Base-by-base conservation (phyloP, 1,140 invertebrate genomes). In the Bombus balteatus region DNA sequence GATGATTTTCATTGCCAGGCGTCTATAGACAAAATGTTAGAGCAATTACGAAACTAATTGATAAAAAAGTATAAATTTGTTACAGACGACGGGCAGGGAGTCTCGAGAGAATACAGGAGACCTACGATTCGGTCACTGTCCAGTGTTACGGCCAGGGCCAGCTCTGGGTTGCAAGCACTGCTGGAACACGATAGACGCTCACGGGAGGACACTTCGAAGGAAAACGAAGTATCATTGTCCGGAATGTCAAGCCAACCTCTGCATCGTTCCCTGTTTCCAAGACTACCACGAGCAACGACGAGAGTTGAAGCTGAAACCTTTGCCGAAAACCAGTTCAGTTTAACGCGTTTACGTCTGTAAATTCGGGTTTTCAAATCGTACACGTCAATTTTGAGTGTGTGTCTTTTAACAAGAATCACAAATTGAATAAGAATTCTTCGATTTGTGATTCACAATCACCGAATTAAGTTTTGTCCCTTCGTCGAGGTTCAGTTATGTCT, bases 171-270 rank as follows among this genome's bases (percentile, higher is more conserved):
- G 97, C 94, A 98, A 98, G 95, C 98, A 97, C 92, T 98, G 98
- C 94, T 98, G 98, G 98, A 98, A 98, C 91, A 98, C 97, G 2
- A 97, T 98, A 70, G 97, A 98, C 91, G 96, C 96, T 62, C 97
- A 97, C 94, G 97, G 97, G 37, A 94, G 97, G 71, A 98, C 98
- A 89, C 95, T 98, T 62, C 95, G 98, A 37, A 95, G 98, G 81
- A 98, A 98, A 96, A 98, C 98, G 8, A 98, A 98, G 94, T 98
- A 98, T 93, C 97, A 98, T 93, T 98, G 98, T 95, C 97, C 97
- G 3, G 97, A 98, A 92, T 98, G 98, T 94, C 97, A 97, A 92
- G 98, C 97, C 68, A 98, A 98, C 94, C 95, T 98, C 70, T 98
- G 98, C 94, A 98, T 98, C 91, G 97, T 98, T 70, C 97, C 97